These are phyloP conservation scores for Anarhynchus alexandrinus DNA, from an alignment of 2,113 vertebrate species.

Conservation along the genomic window DNA sequence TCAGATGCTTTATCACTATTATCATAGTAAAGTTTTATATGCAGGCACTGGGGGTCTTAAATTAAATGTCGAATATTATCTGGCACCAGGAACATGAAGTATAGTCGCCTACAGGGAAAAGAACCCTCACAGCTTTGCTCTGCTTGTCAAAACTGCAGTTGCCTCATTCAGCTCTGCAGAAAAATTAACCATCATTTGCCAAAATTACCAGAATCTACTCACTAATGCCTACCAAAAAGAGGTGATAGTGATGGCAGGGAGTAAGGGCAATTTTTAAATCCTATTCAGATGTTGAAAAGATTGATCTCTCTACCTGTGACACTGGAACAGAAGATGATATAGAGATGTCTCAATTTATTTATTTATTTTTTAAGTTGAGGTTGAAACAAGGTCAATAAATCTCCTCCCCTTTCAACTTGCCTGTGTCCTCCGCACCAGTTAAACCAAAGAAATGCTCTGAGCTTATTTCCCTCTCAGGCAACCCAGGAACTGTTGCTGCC, in stretches of 20 bases:
- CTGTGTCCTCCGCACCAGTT: neutral
- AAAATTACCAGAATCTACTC: neutral
- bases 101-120: neutral
- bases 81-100: conserved; percentile 30
- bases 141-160: conserved; percentile 8
- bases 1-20: conserved; percentile 22
- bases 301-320: neutral
- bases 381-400: neutral
- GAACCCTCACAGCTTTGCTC: conserved; percentile 1
- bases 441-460: neutral
- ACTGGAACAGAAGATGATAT: neutral
- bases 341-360: neutral
- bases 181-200: neutral
- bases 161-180: neutral
- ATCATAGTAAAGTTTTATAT: conserved; percentile 33
- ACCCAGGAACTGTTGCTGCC: neutral
- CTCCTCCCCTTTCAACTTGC: neutral
- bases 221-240: neutral
- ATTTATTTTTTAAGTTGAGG: neutral
- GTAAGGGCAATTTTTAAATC: neutral
- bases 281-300: conserved; percentile 13
- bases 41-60: conserved; percentile 39
- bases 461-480: neutral
- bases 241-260: neutral
- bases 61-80: conserved; percentile 70